Conservation (phyloP, 2,888 invertebrate genomes). For the Sturmia bella region DNA sequence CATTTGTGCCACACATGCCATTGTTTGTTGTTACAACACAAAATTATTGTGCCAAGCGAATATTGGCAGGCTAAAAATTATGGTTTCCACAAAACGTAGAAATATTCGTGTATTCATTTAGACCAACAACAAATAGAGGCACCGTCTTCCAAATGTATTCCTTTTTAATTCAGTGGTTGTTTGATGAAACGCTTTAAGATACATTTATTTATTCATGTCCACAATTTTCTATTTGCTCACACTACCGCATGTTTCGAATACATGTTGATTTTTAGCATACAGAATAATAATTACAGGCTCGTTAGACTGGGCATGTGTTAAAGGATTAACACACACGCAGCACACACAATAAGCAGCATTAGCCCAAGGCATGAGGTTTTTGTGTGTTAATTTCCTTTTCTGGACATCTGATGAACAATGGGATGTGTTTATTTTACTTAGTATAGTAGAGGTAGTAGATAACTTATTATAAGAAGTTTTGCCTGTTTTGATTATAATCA, state of each 20-base stretch:
- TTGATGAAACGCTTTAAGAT: slow-evolving; percentile 57
- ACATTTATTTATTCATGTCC: slow-evolving; percentile 30
- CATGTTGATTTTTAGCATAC: slow-evolving; percentile 60
- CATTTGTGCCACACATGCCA: slow-evolving; percentile 62
- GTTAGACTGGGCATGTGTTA: slow-evolving; percentile 62
- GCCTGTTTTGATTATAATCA: slow-evolving; percentile 45
- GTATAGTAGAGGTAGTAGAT: no score
- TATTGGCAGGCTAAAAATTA: slow-evolving; percentile 17
- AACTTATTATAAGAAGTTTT: no score
- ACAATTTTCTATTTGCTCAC: not conserved
- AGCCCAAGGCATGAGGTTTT: slow-evolving; percentile 22
- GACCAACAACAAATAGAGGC: slow-evolving; percentile 35
- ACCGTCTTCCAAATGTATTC: slow-evolving; percentile 46
- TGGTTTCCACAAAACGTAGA: not conserved
- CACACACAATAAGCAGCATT: slow-evolving; percentile 12
- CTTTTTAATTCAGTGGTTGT: slow-evolving; percentile 61
- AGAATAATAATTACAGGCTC: slow-evolving; percentile 65
- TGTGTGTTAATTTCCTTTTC: slow-evolving; percentile 1
- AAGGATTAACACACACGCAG: slow-evolving; percentile 59
- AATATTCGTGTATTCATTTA: slow-evolving; percentile 41
- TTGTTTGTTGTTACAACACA: slow-evolving; percentile 26
- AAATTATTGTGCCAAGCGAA: slow-evolving; percentile 12
- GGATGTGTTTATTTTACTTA: slow-evolving; percentile 10
- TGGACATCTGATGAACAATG: not conserved
- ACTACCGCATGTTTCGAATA: slow-evolving; percentile 8